Percentiles rank a stretch among this genome's conserved stretches.
Conservation (phyloP, 2,888 invertebrate genomes). For the Lasiommata megera region DNA sequence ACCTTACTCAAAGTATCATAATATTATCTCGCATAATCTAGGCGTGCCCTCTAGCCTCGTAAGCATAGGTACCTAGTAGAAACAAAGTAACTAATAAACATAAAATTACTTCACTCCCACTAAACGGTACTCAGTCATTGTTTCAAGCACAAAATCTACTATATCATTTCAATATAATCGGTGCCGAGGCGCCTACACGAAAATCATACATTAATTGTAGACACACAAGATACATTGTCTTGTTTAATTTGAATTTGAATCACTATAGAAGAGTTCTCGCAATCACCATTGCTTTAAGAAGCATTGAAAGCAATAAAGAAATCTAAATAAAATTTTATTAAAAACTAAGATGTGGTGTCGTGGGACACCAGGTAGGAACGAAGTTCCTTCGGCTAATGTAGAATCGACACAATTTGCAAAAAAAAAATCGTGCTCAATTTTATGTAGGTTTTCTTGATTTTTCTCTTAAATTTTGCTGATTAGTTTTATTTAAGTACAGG, state of each 20-base stretch:
- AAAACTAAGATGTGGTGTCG: too few species aligned
- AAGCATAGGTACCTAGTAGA: conserved; percentile 8
- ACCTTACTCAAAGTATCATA: neutral
- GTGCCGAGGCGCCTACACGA: conserved; percentile 61
- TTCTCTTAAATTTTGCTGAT: too few species aligned
- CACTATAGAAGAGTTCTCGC: conserved; percentile 6
- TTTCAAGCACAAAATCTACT: conserved; percentile 52
- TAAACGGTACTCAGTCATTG: conserved; percentile 61
- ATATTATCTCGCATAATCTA: conserved; percentile 2
- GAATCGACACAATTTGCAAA: too few species aligned
- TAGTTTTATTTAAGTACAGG: too few species aligned
- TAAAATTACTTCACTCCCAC: conserved; percentile 65
- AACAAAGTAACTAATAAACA: conserved; percentile 44
- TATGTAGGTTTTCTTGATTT: too few species aligned
- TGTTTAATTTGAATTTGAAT: conserved; percentile 23
- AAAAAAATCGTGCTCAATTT: too few species aligned
- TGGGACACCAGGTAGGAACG: too few species aligned
- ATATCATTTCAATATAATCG: conserved; percentile 68
- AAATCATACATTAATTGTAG: conserved; percentile 42
- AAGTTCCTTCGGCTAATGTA: too few species aligned
- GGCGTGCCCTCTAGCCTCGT: conserved; percentile 9
- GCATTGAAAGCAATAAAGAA: neutral
- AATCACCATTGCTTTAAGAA: neutral
- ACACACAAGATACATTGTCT: conserved; percentile 25
- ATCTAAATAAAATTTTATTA: too few species aligned